Conservation (phyloP, 2,888 invertebrate genomes). For the Loripinus fragilis region DNA sequence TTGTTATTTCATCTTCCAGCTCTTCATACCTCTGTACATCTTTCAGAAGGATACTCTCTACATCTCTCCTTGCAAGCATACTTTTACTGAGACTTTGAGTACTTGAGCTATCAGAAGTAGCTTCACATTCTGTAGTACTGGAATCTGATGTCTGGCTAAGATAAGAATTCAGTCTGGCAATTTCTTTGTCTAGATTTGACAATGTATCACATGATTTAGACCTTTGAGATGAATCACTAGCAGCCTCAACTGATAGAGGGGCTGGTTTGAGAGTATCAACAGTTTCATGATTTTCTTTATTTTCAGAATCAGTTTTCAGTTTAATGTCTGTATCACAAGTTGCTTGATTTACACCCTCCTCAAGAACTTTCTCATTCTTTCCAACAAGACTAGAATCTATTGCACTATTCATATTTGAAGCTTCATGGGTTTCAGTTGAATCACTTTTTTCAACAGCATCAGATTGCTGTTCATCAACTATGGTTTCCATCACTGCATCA, state of each 20-base stretch:
- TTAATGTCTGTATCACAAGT: not conserved
- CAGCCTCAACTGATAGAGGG: not conserved
- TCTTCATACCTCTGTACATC: constrained; percentile 2
- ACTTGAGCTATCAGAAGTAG: not conserved
- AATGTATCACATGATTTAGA: not conserved
- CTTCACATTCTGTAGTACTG: not conserved
- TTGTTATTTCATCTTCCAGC: constrained; percentile 14
- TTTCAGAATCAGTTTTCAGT: not conserved
- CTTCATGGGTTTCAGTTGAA: not conserved
- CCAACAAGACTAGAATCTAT: not conserved
- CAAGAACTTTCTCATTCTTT: not conserved
- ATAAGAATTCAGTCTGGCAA: constrained; percentile 43
- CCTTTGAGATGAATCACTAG: not conserved
- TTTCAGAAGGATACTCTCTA: constrained; percentile 17
- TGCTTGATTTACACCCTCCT: not conserved
- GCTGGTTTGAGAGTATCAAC: not conserved
- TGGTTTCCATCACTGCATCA: no score
- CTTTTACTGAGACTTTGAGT: not conserved
- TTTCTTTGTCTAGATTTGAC: constrained; percentile 43
- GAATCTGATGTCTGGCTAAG: constrained; percentile 34
- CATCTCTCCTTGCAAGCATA: constrained; percentile 11
- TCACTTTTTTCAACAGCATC: no score
- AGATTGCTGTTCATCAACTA: not conserved
- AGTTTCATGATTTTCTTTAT: not conserved
- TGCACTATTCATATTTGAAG: not conserved